Conservation (phyloP, 2,888 invertebrate genomes). For the Linnaemya vulpina region DNA sequence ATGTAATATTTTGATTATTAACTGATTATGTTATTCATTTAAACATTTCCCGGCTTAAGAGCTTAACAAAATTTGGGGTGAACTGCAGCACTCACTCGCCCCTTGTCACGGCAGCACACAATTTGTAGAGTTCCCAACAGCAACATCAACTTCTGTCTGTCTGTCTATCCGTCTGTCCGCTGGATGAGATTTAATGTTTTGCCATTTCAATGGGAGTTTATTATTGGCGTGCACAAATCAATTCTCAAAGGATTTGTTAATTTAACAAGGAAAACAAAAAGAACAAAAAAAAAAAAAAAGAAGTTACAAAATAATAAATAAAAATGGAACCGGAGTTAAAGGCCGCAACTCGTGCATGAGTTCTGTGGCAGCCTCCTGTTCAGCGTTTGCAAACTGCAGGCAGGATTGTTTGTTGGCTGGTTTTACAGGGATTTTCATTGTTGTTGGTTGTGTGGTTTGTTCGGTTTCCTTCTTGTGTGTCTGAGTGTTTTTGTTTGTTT, state of each 20-base stretch:
- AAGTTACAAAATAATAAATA: neutral
- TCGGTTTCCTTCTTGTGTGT: conserved; percentile 20
- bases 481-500: conserved; percentile 32
- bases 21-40: conserved; percentile 72
- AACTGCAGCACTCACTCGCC: conserved; percentile 8
- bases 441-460: conserved; percentile 11
- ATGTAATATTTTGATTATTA: conserved; percentile 71
- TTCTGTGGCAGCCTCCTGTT: conserved; percentile 6
- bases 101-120: neutral
- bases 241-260: conserved; percentile 81
- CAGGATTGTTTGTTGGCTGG: neutral
- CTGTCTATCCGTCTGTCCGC: conserved; percentile 9
- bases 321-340: conserved; percentile 24
- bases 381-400: neutral
- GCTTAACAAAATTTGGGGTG: conserved; percentile 55
- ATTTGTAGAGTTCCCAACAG: conserved; percentile 38
- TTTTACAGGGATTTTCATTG: conserved; percentile 14
- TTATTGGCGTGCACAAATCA: conserved; percentile 82
- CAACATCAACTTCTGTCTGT: conserved; percentile 27
- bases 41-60: conserved; percentile 64
- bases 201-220: conserved; percentile 73
- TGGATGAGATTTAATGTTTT: conserved; percentile 42
- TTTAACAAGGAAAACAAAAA: conserved; percentile 57
- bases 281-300: neutral
- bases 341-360: conserved; percentile 17